Percentiles rank a stretch among this genome's conserved stretches.
These are phyloP conservation scores for Menidia menidia DNA, from an alignment of 2,797 vertebrate genomes.

Conservation along the genomic window DNA sequence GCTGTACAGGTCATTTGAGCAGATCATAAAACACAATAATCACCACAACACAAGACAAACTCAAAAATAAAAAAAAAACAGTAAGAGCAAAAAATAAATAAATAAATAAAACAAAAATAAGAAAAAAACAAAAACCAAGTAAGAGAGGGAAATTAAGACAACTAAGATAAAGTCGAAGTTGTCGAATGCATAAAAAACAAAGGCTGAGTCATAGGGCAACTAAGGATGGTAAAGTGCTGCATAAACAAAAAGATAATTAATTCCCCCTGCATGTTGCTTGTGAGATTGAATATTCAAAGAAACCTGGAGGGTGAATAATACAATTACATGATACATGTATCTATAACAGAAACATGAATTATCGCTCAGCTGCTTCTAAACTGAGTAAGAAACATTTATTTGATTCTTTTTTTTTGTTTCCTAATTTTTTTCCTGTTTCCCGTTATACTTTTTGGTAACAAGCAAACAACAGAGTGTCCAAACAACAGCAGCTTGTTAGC, in stretches of 20 bases:
- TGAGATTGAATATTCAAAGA: constrained; percentile 54
- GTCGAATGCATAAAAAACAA: constrained; percentile 21
- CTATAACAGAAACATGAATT: constrained; percentile 1
- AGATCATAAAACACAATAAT: too few relatives aligned
- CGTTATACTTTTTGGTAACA: constrained; percentile 42
- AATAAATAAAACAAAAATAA: too few relatives aligned
- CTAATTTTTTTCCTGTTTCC: constrained; percentile 7
- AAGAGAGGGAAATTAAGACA: neutral
- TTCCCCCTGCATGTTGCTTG: constrained; percentile 24
- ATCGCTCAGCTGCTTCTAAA: neutral
- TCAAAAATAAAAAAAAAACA: too few relatives aligned
- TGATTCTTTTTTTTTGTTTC: neutral
- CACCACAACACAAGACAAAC: too few relatives aligned
- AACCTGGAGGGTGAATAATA: constrained; percentile 45
- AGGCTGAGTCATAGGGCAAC: constrained; percentile 14
- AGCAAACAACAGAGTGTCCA: constrained; percentile 25
- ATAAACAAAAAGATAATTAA: constrained; percentile 46
- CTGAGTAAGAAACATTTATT: neutral
- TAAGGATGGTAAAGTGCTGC: constrained; percentile 13
- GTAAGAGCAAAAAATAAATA: too few relatives aligned
- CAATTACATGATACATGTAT: constrained; percentile 25
- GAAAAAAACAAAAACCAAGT: too few relatives aligned
- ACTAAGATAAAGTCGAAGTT: too few relatives aligned
- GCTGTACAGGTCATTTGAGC: too few relatives aligned
- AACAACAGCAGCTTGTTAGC: constrained; percentile 63